Evolutionary conservation across 2,113 vertebrate species (phyloP), one percentile per base, ranked within the genome.

Genomic region (Danionella cerebrum): DNA sequence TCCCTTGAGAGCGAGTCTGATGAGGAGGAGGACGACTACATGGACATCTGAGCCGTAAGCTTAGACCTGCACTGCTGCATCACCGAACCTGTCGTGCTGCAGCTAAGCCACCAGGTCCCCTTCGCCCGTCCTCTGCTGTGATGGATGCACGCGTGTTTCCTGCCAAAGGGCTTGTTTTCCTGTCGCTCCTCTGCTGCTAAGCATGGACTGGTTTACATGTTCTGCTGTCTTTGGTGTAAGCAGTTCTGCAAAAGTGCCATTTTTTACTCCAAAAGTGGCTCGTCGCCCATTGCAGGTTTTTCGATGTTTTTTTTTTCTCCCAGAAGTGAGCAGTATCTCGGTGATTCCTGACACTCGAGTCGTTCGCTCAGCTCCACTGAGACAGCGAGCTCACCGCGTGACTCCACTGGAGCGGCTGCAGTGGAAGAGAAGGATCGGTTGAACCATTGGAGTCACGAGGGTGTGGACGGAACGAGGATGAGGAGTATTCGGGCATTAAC

Each of bases 1-100:
- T 98, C 94, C 0, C 86, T 96, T 77, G 95, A 98, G 82, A 99
- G 96, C 24, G 96, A 99, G 83, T 93, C 94, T 0, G 96, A 98
- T 4, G 94, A 97, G 77, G 94, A 97, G 77, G 95, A 98, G 69
- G 86, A 96, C 2, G 94, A 97, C 72, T 93, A 92, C 87, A 97
- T 98, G 96, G 96, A 98, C 84, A 89, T 93, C 77, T 96, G 89
- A 97, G 66, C 27, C 36, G 19, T 29, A 2, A 27, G 55, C 25
- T 65, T 52, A 27, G 19, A 33, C 24, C 13, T 19, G 7, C 27
- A 38, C 11, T 39, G 13, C 57, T 25, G 54, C n/a, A 25, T 21
- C 6, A 19, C 41, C 13, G 31, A 29, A 38, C 9, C 21, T 47
- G 22, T 48, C 9, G 41, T 12, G 10, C 52, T 14, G n/a, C 35